phyloP scores from a whole-genome alignment of 2,888 invertebrate genomes.

The Thereva nobilitata region DNA sequence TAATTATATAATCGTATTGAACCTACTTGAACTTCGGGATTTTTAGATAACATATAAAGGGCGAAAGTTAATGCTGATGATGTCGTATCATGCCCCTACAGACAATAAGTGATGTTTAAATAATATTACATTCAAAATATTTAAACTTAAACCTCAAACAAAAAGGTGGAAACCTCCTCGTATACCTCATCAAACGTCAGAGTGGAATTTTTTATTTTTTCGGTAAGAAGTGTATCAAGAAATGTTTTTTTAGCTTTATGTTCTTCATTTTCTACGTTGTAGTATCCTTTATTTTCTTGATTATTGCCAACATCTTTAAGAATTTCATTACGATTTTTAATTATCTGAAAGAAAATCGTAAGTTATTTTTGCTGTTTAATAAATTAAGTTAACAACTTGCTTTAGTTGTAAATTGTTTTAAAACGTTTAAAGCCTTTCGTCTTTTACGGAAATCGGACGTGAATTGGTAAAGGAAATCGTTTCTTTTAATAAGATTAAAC shows the following conservation, averaged over 20 bases:
- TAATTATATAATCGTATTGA: conserved; percentile 44
- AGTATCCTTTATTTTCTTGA: too few relatives aligned
- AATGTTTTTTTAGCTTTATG: conserved; percentile 49
- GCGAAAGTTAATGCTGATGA: conserved; percentile 63
- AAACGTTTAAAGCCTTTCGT: conserved; percentile 51
- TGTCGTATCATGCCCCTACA: conserved; percentile 65
- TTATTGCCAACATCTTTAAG: conserved; percentile 4
- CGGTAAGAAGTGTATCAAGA: conserved; percentile 51
- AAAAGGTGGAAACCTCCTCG: conserved; percentile 56
- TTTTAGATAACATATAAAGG: conserved; percentile 60
- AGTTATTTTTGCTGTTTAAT: background rate
- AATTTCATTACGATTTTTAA: conserved; percentile 48
- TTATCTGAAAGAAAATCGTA: conserved; percentile 45
- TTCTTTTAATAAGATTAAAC: conserved; percentile 48
- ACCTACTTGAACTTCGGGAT: conserved; percentile 60
- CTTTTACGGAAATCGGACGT: conserved; percentile 61
- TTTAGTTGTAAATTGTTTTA: conserved; percentile 54
- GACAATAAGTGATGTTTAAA: conserved; percentile 11
- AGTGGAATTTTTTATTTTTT: conserved; percentile 49
- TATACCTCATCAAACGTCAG: conserved; percentile 50
- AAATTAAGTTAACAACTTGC: conserved; percentile 38
- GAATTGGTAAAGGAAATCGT: conserved; percentile 49
- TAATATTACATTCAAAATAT: background rate
- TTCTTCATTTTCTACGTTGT: background rate
- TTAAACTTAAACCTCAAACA: conserved; percentile 50